Percentiles rank a stretch among this genome's conserved stretches.
These are phyloP conservation scores for Tipula confusa DNA, from an alignment of 2,888 invertebrate species.

Conservation along the genomic window DNA sequence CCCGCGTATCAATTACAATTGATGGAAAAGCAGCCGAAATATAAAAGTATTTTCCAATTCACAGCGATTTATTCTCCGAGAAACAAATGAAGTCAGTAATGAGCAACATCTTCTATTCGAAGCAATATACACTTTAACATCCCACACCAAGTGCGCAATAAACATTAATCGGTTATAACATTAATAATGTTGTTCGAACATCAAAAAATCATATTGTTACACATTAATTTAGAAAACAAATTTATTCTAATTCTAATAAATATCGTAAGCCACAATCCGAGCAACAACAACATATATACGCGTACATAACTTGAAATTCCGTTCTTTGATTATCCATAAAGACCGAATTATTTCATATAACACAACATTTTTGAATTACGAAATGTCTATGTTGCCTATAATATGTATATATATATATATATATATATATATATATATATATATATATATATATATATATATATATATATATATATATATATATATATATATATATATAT, in stretches of 20 bases:
- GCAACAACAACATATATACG: background rate
- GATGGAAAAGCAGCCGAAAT: no score
- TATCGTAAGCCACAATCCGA: background rate
- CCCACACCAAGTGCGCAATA: background rate
- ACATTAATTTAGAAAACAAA: background rate
- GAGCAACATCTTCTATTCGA: no score
- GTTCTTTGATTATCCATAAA: background rate
- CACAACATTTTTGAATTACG: background rate
- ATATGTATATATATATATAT: no score
- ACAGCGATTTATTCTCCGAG: no score
- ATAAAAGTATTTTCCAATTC: no score
- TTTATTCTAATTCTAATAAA: background rate
- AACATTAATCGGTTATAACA: background rate
- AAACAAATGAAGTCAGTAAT: no score
- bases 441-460: no score
- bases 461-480: no score
- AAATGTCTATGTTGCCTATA: background rate
- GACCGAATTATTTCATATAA: constrained; percentile 13
- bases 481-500: no score
- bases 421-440: no score
- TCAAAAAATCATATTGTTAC: background rate
- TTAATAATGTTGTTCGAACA: constrained; percentile 25
- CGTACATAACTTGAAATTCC: background rate
- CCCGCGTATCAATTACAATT: no score
- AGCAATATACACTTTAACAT: no score